Percentiles rank a stretch among this genome's conserved stretches.
These are phyloP conservation scores for Dione juno DNA, from an alignment of 2,888 invertebrate genomes.

Conservation along the genomic window DNA sequence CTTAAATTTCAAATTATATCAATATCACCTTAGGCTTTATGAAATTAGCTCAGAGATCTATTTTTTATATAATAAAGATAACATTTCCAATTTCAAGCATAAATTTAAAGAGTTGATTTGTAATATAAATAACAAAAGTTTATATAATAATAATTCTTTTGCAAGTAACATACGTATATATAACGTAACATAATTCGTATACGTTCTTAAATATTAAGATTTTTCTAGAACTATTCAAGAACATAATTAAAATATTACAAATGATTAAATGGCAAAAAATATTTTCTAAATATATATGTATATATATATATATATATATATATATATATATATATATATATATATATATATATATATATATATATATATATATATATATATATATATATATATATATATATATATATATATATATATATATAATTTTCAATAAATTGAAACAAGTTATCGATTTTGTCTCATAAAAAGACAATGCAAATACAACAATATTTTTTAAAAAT, in stretches of 20 bases:
- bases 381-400: too few species aligned
- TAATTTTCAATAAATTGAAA: neutral
- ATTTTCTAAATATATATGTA: too few species aligned
- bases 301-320: too few species aligned
- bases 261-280: neutral
- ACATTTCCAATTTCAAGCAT: conserved; percentile 1
- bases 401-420: too few species aligned
- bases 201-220: conserved; percentile 16
- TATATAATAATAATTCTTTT: too few species aligned
- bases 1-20: conserved; percentile 7
- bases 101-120: neutral
- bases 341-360: too few species aligned
- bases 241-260: neutral
- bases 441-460: neutral
- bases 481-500: neutral
- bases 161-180: neutral
- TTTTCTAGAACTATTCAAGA: conserved; percentile 13
- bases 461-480: neutral
- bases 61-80: neutral
- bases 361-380: too few species aligned
- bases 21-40: conserved; percentile 26
- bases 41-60: conserved; percentile 10
- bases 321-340: too few species aligned
- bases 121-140: neutral
- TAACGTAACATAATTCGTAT: conserved; percentile 13